Percentiles rank a stretch among this genome's conserved stretches.
Conservation (phyloP, 2,113 vertebrate genomes). For the Lamprotornis superbus region DNA sequence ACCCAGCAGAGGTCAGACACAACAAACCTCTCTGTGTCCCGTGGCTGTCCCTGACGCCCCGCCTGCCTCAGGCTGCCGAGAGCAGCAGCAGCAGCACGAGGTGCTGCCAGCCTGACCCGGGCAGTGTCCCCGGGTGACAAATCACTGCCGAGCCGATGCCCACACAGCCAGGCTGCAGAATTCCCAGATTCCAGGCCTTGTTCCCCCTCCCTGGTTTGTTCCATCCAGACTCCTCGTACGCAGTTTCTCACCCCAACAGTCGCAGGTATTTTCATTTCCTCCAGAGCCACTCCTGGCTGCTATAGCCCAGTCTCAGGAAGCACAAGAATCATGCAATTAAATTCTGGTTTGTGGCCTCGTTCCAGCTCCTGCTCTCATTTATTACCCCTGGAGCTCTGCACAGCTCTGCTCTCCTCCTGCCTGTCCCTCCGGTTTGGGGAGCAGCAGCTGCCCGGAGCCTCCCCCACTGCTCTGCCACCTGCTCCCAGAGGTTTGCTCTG, state of each 20-base stretch:
- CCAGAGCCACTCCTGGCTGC: neutral
- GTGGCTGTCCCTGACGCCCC: neutral
- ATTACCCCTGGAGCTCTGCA: neutral
- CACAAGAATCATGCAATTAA: neutral
- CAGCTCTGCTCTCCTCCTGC: neutral
- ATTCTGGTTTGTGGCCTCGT: neutral
- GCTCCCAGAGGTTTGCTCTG: neutral
- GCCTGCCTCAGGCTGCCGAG: neutral
- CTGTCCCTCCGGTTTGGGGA: neutral
- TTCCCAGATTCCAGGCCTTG: neutral
- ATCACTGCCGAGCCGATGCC: neutral
- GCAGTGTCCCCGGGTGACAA: neutral
- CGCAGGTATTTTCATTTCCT: neutral
- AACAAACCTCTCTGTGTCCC: too few species aligned
- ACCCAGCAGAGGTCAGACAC: neutral
- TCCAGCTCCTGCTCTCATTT: neutral
- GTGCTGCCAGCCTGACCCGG: neutral
- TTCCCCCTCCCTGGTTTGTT: neutral
- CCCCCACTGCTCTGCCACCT: conserved; percentile 20
- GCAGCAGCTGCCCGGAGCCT: neutral
- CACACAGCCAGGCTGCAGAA: neutral
- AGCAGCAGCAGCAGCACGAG: neutral
- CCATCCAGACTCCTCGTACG: rapidly evolving
- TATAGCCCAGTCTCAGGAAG: neutral
- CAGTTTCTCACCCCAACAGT: neutral